Percentiles rank a stretch among this genome's conserved stretches.
phyloP scores from a whole-genome alignment of 2,113 vertebrate genomes.

The Gymnarchus niloticus region DNA sequence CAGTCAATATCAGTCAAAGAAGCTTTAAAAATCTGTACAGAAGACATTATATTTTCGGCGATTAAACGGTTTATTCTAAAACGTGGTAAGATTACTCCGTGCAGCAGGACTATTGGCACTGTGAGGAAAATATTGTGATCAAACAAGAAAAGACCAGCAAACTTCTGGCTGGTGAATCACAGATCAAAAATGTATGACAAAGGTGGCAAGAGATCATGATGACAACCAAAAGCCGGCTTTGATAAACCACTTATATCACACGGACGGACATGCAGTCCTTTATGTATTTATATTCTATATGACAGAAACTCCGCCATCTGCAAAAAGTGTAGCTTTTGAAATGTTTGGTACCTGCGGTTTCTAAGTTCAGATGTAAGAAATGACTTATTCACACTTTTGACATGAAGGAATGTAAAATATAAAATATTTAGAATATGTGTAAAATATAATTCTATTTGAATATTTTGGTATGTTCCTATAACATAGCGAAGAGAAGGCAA shows the following conservation, averaged over 20 bases:
- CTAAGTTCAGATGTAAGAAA: too few relatives aligned
- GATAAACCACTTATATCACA: not conserved
- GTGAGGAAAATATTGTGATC: too few relatives aligned
- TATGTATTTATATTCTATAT: not conserved
- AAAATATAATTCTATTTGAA: not conserved
- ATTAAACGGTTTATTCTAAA: not conserved
- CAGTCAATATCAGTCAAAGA: constrained; percentile 30
- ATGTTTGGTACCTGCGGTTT: not conserved
- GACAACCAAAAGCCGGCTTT: not conserved
- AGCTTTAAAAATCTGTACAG: not conserved
- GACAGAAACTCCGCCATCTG: not conserved
- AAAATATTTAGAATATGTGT: not conserved
- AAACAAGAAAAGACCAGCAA: too few relatives aligned
- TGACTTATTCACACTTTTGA: too few relatives aligned
- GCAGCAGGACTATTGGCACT: not conserved
- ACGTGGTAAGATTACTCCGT: not conserved
- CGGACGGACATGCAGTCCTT: too few relatives aligned
- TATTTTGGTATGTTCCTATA: not conserved
- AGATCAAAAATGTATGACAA: not conserved
- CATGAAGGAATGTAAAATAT: too few relatives aligned
- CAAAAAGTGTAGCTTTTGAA: not conserved
- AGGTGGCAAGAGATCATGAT: not conserved
- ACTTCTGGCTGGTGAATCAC: too few relatives aligned
- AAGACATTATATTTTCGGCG: not conserved
- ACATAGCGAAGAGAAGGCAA: too few relatives aligned